Conservation (phyloP, 2,888 invertebrate genomes). For the Drosophila engyochracea region DNA sequence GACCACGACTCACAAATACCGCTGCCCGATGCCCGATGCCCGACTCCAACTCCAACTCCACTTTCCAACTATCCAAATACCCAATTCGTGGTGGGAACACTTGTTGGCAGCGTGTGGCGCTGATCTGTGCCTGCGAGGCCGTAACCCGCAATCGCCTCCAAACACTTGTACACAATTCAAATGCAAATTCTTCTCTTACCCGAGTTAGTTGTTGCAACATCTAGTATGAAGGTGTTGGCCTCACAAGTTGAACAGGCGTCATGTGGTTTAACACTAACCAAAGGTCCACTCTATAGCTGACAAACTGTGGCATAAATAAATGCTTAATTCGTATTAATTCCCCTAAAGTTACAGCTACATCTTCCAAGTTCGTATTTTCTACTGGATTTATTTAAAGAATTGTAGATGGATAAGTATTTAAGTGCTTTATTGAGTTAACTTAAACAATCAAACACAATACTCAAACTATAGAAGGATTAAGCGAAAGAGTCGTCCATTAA, state of each 20-base stretch:
- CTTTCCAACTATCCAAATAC: not conserved
- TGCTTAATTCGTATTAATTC: not conserved
- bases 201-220: constrained; percentile 11
- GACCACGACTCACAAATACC: constrained; percentile 47
- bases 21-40: not conserved
- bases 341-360: not conserved
- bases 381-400: not conserved
- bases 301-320: not conserved
- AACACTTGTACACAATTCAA: constrained; percentile 60
- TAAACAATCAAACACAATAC: not conserved
- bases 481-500: not conserved
- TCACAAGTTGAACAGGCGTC: constrained; percentile 11
- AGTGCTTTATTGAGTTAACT: not conserved
- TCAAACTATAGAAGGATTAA: not conserved
- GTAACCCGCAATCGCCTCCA: constrained; percentile 31
- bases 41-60: not conserved
- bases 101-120: constrained; percentile 77
- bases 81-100: constrained; percentile 51
- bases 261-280: constrained; percentile 6
- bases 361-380: not conserved
- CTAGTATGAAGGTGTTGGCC: constrained; percentile 11
- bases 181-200: constrained; percentile 61
- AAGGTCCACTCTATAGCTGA: not conserved
- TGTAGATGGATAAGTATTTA: not conserved
- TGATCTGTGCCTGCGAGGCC: constrained; percentile 57